Percentiles rank a stretch among this genome's conserved stretches.
phyloP scores from a whole-genome alignment of 1,140 invertebrate genomes.

The Caenorhabditis tropicalis region DNA sequence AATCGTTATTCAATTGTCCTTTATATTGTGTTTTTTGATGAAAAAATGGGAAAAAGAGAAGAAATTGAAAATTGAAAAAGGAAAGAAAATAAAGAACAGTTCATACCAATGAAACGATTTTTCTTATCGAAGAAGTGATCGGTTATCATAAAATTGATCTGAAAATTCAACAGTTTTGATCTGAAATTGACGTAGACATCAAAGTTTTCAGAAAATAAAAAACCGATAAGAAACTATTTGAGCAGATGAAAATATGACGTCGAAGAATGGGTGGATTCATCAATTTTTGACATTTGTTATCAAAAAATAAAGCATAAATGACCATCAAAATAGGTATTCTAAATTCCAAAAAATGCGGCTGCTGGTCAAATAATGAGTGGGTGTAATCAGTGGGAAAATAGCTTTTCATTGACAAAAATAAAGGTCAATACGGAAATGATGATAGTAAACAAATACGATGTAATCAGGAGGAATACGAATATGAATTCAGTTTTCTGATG shows the following conservation, averaged over 20 bases:
- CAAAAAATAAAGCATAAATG: background rate
- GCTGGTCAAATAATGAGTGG: background rate
- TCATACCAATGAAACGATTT: background rate
- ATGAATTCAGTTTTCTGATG: no score
- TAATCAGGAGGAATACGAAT: no score
- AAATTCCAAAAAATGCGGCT: background rate
- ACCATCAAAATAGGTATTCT: background rate
- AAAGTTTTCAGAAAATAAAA: background rate
- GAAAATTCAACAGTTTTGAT: background rate
- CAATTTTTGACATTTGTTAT: background rate
- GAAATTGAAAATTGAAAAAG: background rate
- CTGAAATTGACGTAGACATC: background rate
- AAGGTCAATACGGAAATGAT: background rate
- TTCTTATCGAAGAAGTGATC: background rate
- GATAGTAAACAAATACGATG: no score
- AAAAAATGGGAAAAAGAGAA: background rate
- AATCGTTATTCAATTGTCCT: slow-evolving; percentile 14
- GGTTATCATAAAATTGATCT: slow-evolving; percentile 4
- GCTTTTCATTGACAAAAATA: background rate
- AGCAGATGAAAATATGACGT: background rate
- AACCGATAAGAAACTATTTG: background rate
- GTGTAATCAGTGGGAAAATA: background rate
- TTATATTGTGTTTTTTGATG: background rate
- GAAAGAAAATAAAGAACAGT: background rate
- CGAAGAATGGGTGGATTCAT: background rate